Conservation (phyloP, 2,797 vertebrate genomes). For the Agapornis canus region DNA sequence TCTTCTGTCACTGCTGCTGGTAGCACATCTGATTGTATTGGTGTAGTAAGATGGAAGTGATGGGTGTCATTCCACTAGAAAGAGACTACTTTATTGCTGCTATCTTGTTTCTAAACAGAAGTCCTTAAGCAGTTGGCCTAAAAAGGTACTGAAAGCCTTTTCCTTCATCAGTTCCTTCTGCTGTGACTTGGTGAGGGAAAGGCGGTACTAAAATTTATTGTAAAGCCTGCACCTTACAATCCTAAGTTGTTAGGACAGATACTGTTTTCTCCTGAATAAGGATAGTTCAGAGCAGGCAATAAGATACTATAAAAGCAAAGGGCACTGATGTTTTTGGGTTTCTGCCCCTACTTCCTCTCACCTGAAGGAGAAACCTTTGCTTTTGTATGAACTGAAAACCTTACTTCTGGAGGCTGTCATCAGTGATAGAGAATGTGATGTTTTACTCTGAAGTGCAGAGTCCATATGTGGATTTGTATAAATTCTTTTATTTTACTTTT, state of each 20-base stretch:
- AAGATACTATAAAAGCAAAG: background rate
- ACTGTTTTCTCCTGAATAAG: background rate
- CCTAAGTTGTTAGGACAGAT: background rate
- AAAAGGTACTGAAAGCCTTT: background rate
- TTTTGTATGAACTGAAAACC: background rate
- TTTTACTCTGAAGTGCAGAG: background rate
- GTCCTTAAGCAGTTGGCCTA: background rate
- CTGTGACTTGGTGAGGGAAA: background rate
- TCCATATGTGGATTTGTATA: background rate
- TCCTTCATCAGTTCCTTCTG: background rate
- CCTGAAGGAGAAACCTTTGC: background rate
- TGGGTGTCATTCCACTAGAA: background rate
- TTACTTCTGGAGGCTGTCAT: background rate
- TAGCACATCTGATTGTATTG: background rate
- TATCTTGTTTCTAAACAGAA: background rate
- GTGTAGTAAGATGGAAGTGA: background rate
- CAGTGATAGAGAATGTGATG: background rate
- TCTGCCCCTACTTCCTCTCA: background rate
- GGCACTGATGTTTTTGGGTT: background rate
- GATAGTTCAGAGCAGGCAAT: background rate
- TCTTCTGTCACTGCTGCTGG: background rate
- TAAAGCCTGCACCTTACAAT: background rate
- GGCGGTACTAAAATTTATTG: background rate
- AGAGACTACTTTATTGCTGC: background rate
- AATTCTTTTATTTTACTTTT: conserved; percentile 6